Evolutionary conservation across 2,797 vertebrate genomes (phyloP).

Genomic region (Echiichthys vipera): DNA sequence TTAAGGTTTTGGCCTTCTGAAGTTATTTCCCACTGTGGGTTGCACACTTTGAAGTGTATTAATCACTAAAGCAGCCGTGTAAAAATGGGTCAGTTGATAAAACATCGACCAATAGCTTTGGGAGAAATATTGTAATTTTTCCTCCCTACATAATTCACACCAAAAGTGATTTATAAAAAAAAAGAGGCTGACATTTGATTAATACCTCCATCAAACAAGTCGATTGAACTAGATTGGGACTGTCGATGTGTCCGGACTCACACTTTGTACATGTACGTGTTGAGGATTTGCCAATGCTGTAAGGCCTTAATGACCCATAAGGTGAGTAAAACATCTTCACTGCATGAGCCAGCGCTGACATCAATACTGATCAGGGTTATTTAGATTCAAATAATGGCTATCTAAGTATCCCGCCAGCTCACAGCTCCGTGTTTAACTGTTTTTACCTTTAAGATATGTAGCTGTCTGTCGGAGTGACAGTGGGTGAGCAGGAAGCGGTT

Average conservation of each 20-base stretch:
- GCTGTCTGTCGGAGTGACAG: constrained; percentile 31
- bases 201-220: constrained; percentile 43
- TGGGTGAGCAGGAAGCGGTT: constrained; percentile 28
- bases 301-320: too few species aligned
- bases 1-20: constrained; percentile 7
- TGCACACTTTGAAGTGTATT: constrained; percentile 48
- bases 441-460: constrained; percentile 24
- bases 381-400: neutral
- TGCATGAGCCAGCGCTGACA: neutral
- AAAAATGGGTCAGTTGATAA: constrained; percentile 55
- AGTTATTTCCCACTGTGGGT: constrained; percentile 22
- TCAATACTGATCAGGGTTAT: neutral
- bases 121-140: constrained; percentile 45
- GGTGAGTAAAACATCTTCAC: too few species aligned
- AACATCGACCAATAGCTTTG: constrained; percentile 33
- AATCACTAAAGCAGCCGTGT: constrained; percentile 25
- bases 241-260: constrained; percentile 16
- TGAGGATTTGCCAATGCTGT: constrained; percentile 1
- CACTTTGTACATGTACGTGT: neutral
- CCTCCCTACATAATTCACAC: constrained; percentile 35
- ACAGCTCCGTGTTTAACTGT: constrained; percentile 4
- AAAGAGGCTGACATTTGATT: constrained; percentile 50
- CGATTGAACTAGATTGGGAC: constrained; percentile 26
- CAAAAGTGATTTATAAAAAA: constrained; percentile 7
- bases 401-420: neutral